These are phyloP conservation scores for Teleogryllus oceanicus DNA, from an alignment of 2,888 invertebrate species.

Conservation along the genomic window DNA sequence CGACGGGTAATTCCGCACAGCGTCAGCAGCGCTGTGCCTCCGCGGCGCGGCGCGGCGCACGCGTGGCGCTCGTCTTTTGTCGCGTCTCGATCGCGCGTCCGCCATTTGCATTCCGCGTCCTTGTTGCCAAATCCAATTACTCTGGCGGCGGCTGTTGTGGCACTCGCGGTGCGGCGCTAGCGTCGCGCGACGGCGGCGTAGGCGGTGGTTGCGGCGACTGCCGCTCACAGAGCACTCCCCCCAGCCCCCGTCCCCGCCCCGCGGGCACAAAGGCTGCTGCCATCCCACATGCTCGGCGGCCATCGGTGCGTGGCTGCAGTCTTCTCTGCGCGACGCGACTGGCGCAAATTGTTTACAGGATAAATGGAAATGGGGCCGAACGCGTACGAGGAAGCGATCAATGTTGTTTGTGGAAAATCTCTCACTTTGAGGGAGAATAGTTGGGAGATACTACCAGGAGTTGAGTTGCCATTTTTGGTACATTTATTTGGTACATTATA, in stretches of 20 bases:
- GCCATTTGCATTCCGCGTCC: constrained; percentile 9
- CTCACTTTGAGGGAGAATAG: no score
- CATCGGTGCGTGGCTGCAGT: no score
- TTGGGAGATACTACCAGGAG: no score
- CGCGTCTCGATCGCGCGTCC: neutral
- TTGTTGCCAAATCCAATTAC: constrained; percentile 18
- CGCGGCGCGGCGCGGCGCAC: neutral
- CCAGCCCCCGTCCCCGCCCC: neutral
- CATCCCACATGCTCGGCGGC: no score
- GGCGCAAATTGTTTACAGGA: no score
- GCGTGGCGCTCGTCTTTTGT: constrained; percentile 1
- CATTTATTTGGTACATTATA: no score
- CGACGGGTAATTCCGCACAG: neutral
- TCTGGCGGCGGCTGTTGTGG: neutral
- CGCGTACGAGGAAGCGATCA: no score
- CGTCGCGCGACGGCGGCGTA: neutral
- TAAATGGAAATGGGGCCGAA: no score
- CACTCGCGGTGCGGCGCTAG: neutral
- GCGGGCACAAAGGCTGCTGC: no score
- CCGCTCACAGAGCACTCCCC: neutral
- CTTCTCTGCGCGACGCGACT: no score
- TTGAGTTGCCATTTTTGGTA: no score
- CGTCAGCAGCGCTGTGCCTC: neutral
- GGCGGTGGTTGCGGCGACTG: neutral
- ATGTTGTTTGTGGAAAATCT: no score